Base-by-base conservation (phyloP, 64 coral and sea anemone genomes). In the Acropora tenuis region DNA sequence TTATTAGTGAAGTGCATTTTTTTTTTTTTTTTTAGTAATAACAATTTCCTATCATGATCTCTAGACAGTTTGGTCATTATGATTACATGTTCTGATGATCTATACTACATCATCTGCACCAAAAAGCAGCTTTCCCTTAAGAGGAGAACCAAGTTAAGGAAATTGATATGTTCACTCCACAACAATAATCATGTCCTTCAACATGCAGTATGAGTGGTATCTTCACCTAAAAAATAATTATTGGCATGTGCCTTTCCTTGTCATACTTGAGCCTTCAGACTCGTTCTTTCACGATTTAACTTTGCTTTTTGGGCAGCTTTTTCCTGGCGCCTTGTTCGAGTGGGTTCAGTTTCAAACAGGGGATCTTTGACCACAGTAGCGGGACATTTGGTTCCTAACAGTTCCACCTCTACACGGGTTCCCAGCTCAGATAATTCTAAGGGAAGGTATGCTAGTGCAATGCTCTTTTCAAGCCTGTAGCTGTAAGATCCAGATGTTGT, bases 401-500 rank as follows among this genome's bases (percentile, higher is more conserved):
- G 16, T 46, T 98, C 96, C 30, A 98, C 93, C 46, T 98, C 96
- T 0, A 98, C 93, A 8, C 90, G 80, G 50, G 90, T 89, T 42
- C 96, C 96, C 40, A 93, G 9, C 20, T 93, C 91, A 13, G 82
- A 47, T 20, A 98, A 88, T 57, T 95, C 93, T 15, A 95, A 55
- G 12, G 96, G 96, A 1, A 98, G 75, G 17, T 95, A 98, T 17
- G 93, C 96, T 46, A 95, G 76, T 68, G 93, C 47, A 17, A 98
- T 88, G 77, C 96, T 98, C 48, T 93, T 95, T 9, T 93, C 78
- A 8, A 98, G 88, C 49, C 91, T 94, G 82, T 90, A 98, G 65
- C 96, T 93, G 75, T 95, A 98, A 1, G 90, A 67, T 9, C 96
- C 96, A 9, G 93, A 90, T 3, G 96, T 98, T 6, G 96, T 98